Conservation (phyloP, 53 echinoderm and acorn worm species). For the Temnopleurus reevesii region DNA sequence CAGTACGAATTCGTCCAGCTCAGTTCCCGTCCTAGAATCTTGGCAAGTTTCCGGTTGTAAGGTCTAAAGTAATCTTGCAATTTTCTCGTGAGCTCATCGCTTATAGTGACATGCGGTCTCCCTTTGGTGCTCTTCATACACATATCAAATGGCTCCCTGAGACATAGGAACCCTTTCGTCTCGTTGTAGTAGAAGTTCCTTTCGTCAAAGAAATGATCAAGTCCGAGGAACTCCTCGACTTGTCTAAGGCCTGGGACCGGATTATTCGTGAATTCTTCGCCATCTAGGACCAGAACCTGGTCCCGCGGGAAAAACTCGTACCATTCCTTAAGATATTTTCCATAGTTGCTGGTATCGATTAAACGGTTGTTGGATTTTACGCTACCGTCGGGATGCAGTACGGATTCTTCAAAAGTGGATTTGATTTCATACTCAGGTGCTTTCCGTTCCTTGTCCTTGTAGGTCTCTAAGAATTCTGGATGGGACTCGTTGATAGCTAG, state of each 20-base stretch:
- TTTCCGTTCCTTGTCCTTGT: background rate
- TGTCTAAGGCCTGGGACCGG: slow-evolving; percentile 56
- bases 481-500: background rate
- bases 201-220: slow-evolving; percentile 59
- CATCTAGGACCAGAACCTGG: slow-evolving; percentile 64
- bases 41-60: background rate
- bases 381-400: slow-evolving; percentile 68
- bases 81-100: background rate
- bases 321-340: background rate
- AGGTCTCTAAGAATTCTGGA: background rate
- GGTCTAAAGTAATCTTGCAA: slow-evolving; percentile 7
- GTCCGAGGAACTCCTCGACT: slow-evolving; percentile 67
- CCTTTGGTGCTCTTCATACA: background rate
- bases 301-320: background rate
- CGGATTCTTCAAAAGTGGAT: slow-evolving; percentile 74
- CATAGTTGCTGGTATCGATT: background rate
- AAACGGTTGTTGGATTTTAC: slow-evolving; percentile 38
- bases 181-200: slow-evolving; percentile 66
- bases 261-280: slow-evolving; percentile 60
- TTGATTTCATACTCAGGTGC: slow-evolving; percentile 60
- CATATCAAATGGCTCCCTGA: background rate
- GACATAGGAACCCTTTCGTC: slow-evolving; percentile 23
- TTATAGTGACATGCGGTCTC: background rate
- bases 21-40: background rate
- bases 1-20: slow-evolving; percentile 21